Percentiles rank a stretch among this genome's conserved stretches.
These are phyloP conservation scores for Tympanuchus pallidicinctus DNA, from an alignment of 2,113 vertebrate species.

Conservation along the genomic window DNA sequence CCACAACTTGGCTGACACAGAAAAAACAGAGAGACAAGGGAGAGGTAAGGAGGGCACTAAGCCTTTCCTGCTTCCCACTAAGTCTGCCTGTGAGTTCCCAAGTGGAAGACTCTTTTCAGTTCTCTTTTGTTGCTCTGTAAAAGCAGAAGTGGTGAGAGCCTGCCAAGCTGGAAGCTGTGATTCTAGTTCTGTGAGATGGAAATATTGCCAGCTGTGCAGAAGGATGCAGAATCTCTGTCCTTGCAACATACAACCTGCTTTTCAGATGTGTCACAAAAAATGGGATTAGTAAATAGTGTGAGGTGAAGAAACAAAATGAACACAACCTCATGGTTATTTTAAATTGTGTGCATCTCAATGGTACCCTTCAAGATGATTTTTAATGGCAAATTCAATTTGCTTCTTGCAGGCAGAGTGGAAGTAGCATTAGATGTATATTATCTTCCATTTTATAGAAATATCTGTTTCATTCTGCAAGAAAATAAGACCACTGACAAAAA, in stretches of 20 bases:
- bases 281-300: neutral
- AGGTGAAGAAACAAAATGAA: neutral
- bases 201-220: neutral
- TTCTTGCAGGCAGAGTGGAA: neutral
- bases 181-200: neutral
- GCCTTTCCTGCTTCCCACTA: neutral
- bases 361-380: neutral
- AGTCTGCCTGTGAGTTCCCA: neutral
- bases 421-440: neutral
- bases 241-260: neutral
- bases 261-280: neutral
- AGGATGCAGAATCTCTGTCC: neutral
- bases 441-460: conserved; percentile 9
- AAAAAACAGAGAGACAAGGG: neutral
- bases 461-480: conserved; percentile 9
- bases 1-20: neutral
- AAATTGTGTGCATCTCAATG: neutral
- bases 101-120: neutral
- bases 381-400: neutral
- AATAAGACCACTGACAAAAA: conserved; percentile 34
- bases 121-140: neutral
- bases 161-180: neutral
- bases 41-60: neutral
- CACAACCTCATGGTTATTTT: neutral
- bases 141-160: neutral